Evolutionary conservation across 1,140 invertebrate genomes (phyloP).

Genomic region (Pseudobourletiella spinata): DNA sequence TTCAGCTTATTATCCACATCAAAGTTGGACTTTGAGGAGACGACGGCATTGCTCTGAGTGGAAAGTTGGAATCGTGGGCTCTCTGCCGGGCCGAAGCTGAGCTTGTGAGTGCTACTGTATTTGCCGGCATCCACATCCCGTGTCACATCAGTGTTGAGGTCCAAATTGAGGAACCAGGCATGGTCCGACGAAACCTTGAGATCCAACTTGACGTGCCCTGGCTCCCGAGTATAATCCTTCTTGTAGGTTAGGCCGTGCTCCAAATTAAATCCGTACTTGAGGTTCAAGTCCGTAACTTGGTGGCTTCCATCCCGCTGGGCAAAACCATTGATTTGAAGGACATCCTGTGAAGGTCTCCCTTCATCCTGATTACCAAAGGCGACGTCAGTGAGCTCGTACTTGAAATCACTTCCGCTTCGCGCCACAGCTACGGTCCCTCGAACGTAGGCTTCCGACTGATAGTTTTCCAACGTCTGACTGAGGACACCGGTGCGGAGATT

Average conservation of each 20-base stretch:
- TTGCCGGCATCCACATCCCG: not conserved
- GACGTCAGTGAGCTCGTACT: not conserved
- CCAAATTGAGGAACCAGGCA: constrained; percentile 46
- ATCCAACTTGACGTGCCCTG: not conserved
- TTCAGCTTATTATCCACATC: constrained; percentile 16
- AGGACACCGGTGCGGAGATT: no score
- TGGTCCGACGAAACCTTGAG: not conserved
- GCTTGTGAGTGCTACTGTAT: constrained; percentile 4
- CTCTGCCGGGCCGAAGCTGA: not conserved
- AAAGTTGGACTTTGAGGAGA: constrained; percentile 19
- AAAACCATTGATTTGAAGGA: not conserved
- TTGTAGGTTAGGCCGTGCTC: not conserved
- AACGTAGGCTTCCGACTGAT: no score
- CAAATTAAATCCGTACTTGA: not conserved
- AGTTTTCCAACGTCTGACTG: no score
- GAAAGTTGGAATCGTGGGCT: not conserved
- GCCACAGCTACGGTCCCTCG: no score
- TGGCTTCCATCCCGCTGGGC: not conserved
- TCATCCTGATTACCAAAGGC: no score
- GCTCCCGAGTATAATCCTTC: not conserved
- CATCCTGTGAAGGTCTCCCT: no score
- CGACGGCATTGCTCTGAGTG: not conserved
- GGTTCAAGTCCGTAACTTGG: not conserved
- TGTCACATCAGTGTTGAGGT: constrained; percentile 43
- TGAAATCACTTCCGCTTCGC: not conserved